Evolutionary conservation across 2,888 invertebrate species (phyloP).

Genomic region (Metellina segmentata): DNA sequence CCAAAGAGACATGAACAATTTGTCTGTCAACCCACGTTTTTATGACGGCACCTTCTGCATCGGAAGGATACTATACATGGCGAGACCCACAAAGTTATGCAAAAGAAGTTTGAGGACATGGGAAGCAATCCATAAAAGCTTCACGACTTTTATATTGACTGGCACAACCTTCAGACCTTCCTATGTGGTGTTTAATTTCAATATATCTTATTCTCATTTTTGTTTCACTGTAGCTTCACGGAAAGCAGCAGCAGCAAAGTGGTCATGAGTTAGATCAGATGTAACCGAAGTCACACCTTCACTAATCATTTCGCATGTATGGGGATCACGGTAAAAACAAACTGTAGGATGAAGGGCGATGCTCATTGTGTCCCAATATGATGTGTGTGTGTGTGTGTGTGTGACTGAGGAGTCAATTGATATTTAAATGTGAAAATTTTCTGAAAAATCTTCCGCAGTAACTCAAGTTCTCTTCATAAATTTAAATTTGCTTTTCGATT

Average conservation of each 20-base stretch:
- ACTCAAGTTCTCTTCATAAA: no score
- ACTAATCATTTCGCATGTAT: background rate
- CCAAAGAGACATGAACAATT: no score
- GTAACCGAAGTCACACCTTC: conserved; percentile 6
- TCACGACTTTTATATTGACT: conserved; percentile 22
- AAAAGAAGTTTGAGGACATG: background rate
- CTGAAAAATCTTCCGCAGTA: no score
- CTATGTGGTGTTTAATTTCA: background rate
- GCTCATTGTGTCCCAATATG: background rate
- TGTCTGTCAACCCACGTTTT: no score
- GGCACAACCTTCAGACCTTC: conserved; percentile 7
- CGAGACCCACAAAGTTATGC: no score
- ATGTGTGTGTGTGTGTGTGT: no score
- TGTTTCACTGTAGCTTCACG: background rate
- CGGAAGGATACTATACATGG: no score
- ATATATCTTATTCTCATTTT: background rate
- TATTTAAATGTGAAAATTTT: no score
- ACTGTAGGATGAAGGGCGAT: background rate
- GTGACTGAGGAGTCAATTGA: no score
- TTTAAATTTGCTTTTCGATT: no score
- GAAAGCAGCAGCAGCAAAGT: conserved; percentile 4
- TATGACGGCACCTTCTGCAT: no score
- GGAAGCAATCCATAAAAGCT: conserved; percentile 11
- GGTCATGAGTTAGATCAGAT: conserved; percentile 1
- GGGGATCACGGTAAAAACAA: conserved; percentile 19